Percentiles rank a stretch among this genome's conserved stretches.
Conservation (phyloP, 2,113 vertebrate species). For the Mobula birostris region DNA sequence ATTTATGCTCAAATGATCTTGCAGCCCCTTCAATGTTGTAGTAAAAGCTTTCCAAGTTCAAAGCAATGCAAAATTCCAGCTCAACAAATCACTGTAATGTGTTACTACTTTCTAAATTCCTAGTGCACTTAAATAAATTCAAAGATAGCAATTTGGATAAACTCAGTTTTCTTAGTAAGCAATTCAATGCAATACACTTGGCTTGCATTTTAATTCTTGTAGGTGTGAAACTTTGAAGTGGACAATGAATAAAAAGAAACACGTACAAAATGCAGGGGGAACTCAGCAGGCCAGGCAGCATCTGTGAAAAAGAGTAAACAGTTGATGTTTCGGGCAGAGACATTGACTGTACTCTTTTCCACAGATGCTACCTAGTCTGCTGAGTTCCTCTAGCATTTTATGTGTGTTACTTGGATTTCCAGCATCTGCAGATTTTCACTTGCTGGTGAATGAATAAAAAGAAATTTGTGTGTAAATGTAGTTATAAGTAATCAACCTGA, state of each 20-base stretch:
- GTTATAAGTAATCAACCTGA: background rate
- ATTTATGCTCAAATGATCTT: background rate
- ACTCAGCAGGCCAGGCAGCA: no score
- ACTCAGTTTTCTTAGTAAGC: background rate
- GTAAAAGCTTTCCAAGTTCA: background rate
- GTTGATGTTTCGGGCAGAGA: no score
- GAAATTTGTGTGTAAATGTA: background rate
- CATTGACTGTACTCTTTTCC: no score
- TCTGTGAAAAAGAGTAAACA: no score
- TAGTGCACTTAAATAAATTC: background rate
- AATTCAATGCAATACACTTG: background rate
- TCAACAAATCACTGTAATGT: background rate
- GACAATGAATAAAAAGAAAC: background rate
- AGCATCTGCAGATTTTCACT: background rate
- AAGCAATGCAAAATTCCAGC: background rate
- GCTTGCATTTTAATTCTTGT: background rate
- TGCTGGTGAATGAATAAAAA: background rate
- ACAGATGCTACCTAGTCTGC: no score
- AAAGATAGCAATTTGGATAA: background rate
- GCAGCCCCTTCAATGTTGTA: background rate
- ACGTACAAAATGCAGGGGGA: no score
- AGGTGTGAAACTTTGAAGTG: background rate
- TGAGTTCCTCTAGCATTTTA: no score
- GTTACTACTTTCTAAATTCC: background rate
- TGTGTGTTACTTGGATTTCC: no score